These are phyloP conservation scores for Chrysogorgia sp. DNA, from an alignment of 92 coral and sea anemone species.

Conservation along the genomic window DNA sequence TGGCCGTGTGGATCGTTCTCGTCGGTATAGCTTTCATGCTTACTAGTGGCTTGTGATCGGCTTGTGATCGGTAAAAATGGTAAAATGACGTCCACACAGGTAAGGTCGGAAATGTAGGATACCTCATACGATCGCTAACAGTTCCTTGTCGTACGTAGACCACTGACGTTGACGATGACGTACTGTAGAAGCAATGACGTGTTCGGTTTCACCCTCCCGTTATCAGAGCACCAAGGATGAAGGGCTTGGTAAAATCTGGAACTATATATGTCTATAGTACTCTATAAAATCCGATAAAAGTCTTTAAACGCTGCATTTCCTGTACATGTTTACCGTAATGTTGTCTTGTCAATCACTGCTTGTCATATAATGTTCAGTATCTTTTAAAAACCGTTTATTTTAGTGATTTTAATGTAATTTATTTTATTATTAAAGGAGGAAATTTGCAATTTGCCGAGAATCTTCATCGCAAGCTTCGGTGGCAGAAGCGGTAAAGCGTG, in stretches of 20 bases:
- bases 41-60: conserved; percentile 40
- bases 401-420: no score
- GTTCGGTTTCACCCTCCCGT: conserved; percentile 23
- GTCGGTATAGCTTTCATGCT: not conserved
- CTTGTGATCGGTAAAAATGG: conserved; percentile 26
- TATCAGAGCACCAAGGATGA: conserved; percentile 26
- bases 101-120: conserved; percentile 47
- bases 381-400: no score
- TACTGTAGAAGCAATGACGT: conserved; percentile 30
- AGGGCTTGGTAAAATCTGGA: not conserved
- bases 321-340: no score
- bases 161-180: conserved; percentile 29
- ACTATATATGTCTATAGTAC: no score
- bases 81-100: conserved; percentile 28
- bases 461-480: no score
- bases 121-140: conserved; percentile 50
- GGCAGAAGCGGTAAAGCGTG: no score
- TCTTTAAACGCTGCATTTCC: no score
- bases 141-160: conserved; percentile 35
- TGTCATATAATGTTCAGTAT: no score
- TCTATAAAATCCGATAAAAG: no score
- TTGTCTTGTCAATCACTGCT: no score
- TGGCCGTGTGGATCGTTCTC: not conserved
- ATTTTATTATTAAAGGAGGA: no score
- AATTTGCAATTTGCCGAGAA: no score